Percentiles rank a stretch among this genome's conserved stretches.
phyloP scores from a whole-genome alignment of 1,140 invertebrate genomes.

The Chironomus striatipennis region DNA sequence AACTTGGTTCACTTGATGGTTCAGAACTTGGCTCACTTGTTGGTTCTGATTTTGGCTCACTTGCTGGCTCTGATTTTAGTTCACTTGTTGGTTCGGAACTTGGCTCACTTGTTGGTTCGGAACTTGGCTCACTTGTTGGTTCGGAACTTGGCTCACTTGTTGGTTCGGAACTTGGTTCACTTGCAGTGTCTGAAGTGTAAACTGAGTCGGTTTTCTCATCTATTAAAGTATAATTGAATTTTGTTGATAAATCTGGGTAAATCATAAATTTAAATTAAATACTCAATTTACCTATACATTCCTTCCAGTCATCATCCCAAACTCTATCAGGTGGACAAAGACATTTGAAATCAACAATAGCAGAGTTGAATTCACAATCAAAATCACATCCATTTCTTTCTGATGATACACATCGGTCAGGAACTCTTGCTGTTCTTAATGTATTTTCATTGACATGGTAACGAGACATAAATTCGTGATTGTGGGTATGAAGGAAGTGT shows the following conservation, averaged over 20 bases:
- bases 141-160: not conserved
- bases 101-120: slow-evolving; percentile 33
- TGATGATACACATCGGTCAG: slow-evolving; percentile 68
- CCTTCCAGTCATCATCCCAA: slow-evolving; percentile 43
- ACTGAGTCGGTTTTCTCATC: too few species aligned
- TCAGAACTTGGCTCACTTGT: not conserved
- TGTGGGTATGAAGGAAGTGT: slow-evolving; percentile 40
- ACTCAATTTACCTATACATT: slow-evolving; percentile 33
- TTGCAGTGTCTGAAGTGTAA: not conserved
- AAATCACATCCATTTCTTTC: slow-evolving; percentile 57
- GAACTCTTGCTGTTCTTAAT: slow-evolving; percentile 42
- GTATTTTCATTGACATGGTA: slow-evolving; percentile 46
- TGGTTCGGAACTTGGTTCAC: not conserved
- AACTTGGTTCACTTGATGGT: not conserved
- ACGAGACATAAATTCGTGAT: slow-evolving; percentile 45
- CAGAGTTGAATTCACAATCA: slow-evolving; percentile 62
- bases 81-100: slow-evolving; percentile 34
- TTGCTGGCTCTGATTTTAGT: slow-evolving; percentile 31
- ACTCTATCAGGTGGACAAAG: slow-evolving; percentile 51
- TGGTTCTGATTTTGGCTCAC: slow-evolving; percentile 29
- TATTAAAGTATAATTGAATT: too few species aligned
- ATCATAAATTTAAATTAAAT: too few species aligned
- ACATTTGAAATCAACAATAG: slow-evolving; percentile 53
- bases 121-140: slow-evolving; percentile 33
- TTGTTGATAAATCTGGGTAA: too few species aligned